Base-by-base conservation (phyloP, 2,113 vertebrate genomes). In the Petrocephalus microphthalmus region DNA sequence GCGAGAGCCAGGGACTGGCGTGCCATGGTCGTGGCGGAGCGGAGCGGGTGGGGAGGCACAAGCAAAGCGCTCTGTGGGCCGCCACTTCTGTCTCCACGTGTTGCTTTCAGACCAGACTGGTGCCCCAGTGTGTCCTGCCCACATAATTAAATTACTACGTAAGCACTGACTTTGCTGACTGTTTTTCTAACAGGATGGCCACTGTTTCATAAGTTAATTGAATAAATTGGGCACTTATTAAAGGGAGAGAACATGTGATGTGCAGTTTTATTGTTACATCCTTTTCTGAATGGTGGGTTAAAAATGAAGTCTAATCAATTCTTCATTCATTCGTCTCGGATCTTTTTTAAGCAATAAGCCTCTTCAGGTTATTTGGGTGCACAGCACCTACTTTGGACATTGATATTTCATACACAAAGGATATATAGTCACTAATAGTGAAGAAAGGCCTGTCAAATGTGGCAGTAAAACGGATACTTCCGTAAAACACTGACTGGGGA, bases 401-500 rank as follows among this genome's bases (percentile, higher is more conserved):
- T 33, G 56, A 85, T 64, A 88, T 88, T 22, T n/a, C 13, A 64
- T 67, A 49, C 13, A 85, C 47, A 49, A 81, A 52, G 51, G 83
- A 84, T 85, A 42, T 64, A 85, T 7, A 84, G 82, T 64, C 88
- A 60, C 42, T 37, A 84, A 57, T 19, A n/a, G 33, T 84, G 81
- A 10, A 56, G 25, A 87, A 20, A 17, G n/a, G 42, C 3, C 4
- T 84, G 17, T 33, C 74, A 45, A 53, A 88, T n/a, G 47, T 37
- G 78, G n/a, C 84, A 88, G 83, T 7, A 64, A 29, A 81, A 78
- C 10, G 13, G 87, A 64, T 45, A 90, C 82, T 57, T 87, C 60
- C 47, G 11, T 81, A 64, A 88, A 90, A 52, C 52, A 90, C 2
- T 87, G 87, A 19, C 78, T 45, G 22, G 78, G 53, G 37, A 54